Conservation (phyloP, 2,797 vertebrate genomes). For the Poecilia gillii region DNA sequence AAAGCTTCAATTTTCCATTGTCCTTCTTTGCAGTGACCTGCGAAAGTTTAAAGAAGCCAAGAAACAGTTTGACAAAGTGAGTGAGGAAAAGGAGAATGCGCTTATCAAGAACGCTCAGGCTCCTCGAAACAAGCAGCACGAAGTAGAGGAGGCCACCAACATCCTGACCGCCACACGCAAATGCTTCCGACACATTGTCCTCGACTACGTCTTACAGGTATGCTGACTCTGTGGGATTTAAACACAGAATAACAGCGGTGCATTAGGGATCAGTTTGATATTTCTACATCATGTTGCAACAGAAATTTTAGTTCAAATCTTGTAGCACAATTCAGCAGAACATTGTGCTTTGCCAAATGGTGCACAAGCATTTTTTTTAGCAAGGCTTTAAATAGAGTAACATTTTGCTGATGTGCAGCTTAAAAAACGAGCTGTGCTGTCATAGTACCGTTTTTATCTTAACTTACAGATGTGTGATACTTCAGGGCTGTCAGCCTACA, state of each 20-base stretch:
- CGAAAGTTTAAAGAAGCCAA: conserved; percentile 98
- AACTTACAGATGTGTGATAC: background rate
- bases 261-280: background rate
- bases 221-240: background rate
- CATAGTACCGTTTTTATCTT: background rate
- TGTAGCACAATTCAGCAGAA: background rate
- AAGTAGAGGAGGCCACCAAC: conserved; percentile 95
- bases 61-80: conserved; percentile 98
- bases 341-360: background rate
- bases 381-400: background rate
- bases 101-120: conserved; percentile 95
- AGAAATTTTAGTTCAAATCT: background rate
- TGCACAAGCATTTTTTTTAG: background rate
- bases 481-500: background rate
- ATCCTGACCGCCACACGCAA: conserved; percentile 95
- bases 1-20: background rate
- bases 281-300: background rate
- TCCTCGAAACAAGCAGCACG: conserved; percentile 94
- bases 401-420: conserved; percentile 24
- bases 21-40: conserved; percentile 84
- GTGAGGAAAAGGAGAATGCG: conserved; percentile 96
- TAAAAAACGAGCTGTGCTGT: conserved; percentile 9
- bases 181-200: conserved; percentile 95
- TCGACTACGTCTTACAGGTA: conserved; percentile 96
- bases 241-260: background rate